phyloP scores from a whole-genome alignment of 2,797 vertebrate genomes.

The Carcharodon carcharias region DNA sequence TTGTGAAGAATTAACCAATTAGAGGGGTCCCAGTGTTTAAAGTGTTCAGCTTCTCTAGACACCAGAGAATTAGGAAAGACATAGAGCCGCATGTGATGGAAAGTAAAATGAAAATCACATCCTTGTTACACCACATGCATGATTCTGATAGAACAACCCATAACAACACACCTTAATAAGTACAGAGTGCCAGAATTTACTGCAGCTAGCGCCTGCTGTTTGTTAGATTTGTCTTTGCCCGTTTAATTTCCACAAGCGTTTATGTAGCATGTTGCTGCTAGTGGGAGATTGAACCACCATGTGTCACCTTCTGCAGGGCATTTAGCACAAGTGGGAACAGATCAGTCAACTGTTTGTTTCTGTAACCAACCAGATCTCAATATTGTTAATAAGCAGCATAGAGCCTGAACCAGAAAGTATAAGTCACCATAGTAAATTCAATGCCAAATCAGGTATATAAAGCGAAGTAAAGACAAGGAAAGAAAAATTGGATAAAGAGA shows the following conservation, averaged over 20 bases:
- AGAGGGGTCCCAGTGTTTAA: not conserved
- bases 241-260: not conserved
- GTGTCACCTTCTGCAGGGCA: not conserved
- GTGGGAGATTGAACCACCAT: not conserved
- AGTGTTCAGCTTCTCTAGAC: not conserved
- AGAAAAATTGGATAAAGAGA: not conserved
- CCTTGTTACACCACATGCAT: not conserved
- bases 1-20: not conserved
- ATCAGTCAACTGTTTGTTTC: not conserved
- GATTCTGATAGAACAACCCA: not conserved
- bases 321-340: too few relatives aligned
- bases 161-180: not conserved
- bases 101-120: not conserved
- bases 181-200: not conserved
- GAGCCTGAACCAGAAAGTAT: not conserved
- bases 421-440: not conserved
- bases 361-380: not conserved
- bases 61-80: not conserved
- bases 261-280: not conserved
- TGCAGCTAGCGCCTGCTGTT: not conserved
- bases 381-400: not conserved
- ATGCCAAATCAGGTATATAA: not conserved
- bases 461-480: not conserved
- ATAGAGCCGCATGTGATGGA: not conserved
- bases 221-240: not conserved